These are phyloP conservation scores for Notolepis coatsorum DNA, from an alignment of 2,797 vertebrate genomes.

Conservation along the genomic window DNA sequence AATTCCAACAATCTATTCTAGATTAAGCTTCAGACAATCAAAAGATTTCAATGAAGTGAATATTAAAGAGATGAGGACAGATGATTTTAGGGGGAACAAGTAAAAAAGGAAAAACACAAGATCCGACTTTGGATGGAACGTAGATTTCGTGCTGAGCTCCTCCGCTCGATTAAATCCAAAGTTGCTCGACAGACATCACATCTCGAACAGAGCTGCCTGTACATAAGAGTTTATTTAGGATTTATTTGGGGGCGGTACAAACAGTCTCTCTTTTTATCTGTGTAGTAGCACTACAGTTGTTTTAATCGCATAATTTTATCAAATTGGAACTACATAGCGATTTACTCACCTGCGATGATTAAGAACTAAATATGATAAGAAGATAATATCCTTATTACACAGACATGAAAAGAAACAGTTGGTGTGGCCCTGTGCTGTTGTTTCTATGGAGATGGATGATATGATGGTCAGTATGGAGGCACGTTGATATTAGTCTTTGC, in stretches of 20 bases:
- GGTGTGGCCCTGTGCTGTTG: conserved; percentile 36
- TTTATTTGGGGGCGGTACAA: conserved; percentile 35
- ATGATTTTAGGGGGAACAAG: conserved; percentile 18
- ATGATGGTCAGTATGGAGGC: conserved; percentile 24
- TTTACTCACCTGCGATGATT: not conserved
- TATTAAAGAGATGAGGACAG: conserved; percentile 16
- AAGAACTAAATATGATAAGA: conserved; percentile 31
- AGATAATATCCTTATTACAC: conserved; percentile 36
- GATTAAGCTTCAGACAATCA: conserved; percentile 79
- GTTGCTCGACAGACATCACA: conserved; percentile 51
- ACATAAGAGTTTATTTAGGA: conserved; percentile 53
- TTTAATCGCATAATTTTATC: conserved; percentile 36
- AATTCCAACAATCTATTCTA: conserved; percentile 54
- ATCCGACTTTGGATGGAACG: no score
- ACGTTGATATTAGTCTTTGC: conserved; percentile 53
- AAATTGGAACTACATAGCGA: conserved; percentile 23
- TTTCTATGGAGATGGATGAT: conserved; percentile 21
- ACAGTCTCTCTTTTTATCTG: conserved; percentile 21
- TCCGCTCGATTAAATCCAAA: conserved; percentile 53
- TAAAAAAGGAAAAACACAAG: no score
- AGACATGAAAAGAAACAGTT: conserved; percentile 24
- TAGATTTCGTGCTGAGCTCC: conserved; percentile 42
- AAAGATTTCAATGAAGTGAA: conserved; percentile 31
- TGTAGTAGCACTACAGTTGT: conserved; percentile 35
- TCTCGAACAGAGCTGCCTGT: conserved; percentile 62